Evolutionary conservation across 37 sponge, comb jelly and placozoan species (phyloP).

Genomic region (Haliclona indistincta): DNA sequence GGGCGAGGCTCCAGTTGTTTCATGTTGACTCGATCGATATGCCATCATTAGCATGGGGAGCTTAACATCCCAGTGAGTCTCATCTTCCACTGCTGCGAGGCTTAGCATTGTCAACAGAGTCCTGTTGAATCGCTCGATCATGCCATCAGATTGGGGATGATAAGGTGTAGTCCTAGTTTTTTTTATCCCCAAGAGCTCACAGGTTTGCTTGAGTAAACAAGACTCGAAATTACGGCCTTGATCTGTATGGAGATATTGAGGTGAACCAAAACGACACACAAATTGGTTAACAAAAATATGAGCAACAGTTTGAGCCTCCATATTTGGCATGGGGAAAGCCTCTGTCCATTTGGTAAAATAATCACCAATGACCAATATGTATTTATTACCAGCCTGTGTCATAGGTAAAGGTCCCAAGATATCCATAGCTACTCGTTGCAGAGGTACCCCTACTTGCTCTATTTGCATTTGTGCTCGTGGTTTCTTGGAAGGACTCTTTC

Average conservation of each 20-base stretch:
- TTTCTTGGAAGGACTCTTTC: background rate
- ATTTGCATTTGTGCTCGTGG: background rate
- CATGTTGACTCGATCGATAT: slow-evolving; percentile 14
- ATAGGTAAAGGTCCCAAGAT: slow-evolving; percentile 19
- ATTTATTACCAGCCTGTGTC: slow-evolving; percentile 5
- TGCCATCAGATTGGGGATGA: slow-evolving; percentile 12
- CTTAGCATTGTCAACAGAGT: slow-evolving; percentile 10
- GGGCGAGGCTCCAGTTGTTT: slow-evolving; percentile 8
- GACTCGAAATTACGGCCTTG: slow-evolving; percentile 24
- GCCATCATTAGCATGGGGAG: slow-evolving; percentile 20
- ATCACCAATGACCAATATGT: slow-evolving; percentile 5
- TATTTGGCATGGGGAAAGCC: slow-evolving; percentile 5
- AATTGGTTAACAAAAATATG: slow-evolving; percentile 4
- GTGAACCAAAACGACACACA: slow-evolving; percentile 5
- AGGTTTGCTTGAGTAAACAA: background rate
- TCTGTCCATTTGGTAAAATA: slow-evolving; percentile 21
- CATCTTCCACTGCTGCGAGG: slow-evolving; percentile 1
- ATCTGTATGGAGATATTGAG: slow-evolving; percentile 9
- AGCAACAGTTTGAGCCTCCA: slow-evolving; percentile 16
- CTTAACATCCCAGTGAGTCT: slow-evolving; percentile 1
- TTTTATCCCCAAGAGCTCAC: slow-evolving; percentile 7
- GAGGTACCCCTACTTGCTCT: background rate
- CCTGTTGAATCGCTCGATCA: slow-evolving; percentile 11
- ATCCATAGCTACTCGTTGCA: slow-evolving; percentile 14
- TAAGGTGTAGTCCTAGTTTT: slow-evolving; percentile 22